A percentile compares a stretch with the other conserved stretches of the same genome.
phyloP scores from a whole-genome alignment of 92 coral and sea anemone species.

The Phymanthus crucifer region DNA sequence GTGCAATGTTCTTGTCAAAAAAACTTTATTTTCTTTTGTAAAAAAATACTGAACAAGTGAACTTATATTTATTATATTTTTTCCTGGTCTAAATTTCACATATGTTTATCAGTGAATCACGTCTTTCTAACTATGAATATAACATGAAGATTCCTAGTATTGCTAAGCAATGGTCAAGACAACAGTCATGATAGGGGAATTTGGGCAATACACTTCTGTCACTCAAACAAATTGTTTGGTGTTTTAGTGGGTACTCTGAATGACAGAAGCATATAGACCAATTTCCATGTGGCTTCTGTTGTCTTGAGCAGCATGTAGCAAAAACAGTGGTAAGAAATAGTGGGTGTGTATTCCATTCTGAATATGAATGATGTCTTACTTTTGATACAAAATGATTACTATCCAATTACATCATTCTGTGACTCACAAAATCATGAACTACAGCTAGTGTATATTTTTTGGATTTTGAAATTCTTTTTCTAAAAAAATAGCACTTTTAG shows the following conservation, averaged over 20 bases:
- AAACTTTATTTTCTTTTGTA: slow-evolving; percentile 6
- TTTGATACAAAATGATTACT: background rate
- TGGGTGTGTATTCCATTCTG: slow-evolving; percentile 29
- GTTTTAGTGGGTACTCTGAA: too few relatives aligned
- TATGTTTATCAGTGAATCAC: slow-evolving; percentile 10
- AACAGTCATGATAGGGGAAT: too few relatives aligned
- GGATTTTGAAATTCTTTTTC: background rate
- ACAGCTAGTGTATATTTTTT: background rate
- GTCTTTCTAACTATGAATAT: background rate
- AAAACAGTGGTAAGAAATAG: too few relatives aligned
- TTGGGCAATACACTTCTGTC: too few relatives aligned
- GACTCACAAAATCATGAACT: background rate
- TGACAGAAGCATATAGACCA: too few relatives aligned
- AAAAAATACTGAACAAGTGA: slow-evolving; percentile 7
- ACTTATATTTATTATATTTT: background rate
- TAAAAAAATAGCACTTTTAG: background rate
- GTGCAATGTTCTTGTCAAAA: background rate
- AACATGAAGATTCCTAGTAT: too few relatives aligned
- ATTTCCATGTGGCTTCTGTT: too few relatives aligned
- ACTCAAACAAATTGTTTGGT: too few relatives aligned
- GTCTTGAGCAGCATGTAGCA: too few relatives aligned
- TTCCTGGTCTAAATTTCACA: slow-evolving; percentile 15
- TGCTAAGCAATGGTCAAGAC: too few relatives aligned
- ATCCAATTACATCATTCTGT: background rate
- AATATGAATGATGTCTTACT: slow-evolving; percentile 31